Conservation (phyloP, 1,140 invertebrate genomes). For the Trachymyrmex cornetzi region DNA sequence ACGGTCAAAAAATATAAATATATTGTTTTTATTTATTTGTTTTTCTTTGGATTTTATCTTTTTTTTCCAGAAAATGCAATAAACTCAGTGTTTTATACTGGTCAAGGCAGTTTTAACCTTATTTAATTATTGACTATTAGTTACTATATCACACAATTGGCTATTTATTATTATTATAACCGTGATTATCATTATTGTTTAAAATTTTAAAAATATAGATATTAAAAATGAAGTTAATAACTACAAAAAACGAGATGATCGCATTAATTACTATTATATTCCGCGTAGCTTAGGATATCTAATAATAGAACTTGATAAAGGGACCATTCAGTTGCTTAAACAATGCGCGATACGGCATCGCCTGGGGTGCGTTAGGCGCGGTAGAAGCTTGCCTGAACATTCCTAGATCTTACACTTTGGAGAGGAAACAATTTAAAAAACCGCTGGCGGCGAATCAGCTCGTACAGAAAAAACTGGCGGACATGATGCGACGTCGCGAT, state of each 20-base stretch:
- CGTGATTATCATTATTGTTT: neutral
- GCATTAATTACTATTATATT: neutral
- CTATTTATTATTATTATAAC: neutral
- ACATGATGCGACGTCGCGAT: slow-evolving; percentile 98
- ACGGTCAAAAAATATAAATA: too few species aligned
- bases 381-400: slow-evolving; percentile 97
- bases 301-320: slow-evolving; percentile 77
- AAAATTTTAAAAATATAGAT: neutral
- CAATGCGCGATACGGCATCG: slow-evolving; percentile 98
- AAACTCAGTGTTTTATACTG: too few species aligned
- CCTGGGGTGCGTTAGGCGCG: slow-evolving; percentile 98
- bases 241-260: neutral
- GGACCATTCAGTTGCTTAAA: slow-evolving; percentile 98
- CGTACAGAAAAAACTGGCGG: slow-evolving; percentile 99
- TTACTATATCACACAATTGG: neutral
- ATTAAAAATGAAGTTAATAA: neutral
- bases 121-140: too few species aligned
- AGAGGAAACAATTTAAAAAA: slow-evolving; percentile 97
- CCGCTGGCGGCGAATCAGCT: slow-evolving; percentile 98
- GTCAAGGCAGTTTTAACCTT: too few species aligned
- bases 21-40: too few species aligned
- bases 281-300: neutral
- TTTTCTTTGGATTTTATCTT: too few species aligned
- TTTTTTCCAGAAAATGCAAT: too few species aligned
- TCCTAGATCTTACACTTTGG: slow-evolving; percentile 96